Evolutionary conservation across 2,113 vertebrate genomes (phyloP).

Genomic region (Ginglymostoma cirratum): DNA sequence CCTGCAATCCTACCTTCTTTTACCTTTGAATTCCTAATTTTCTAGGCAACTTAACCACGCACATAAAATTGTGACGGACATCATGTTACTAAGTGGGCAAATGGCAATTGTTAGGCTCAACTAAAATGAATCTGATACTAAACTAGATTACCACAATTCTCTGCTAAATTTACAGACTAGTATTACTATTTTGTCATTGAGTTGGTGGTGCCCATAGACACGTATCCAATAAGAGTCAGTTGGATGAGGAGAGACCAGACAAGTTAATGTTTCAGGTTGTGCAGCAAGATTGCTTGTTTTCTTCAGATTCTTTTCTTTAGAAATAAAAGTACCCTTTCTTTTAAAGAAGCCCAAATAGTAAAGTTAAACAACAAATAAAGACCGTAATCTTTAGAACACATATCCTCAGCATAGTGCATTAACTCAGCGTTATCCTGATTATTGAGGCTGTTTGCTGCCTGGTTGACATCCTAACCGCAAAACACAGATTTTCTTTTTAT

Average conservation of each 20-base stretch:
- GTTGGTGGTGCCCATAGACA: background rate
- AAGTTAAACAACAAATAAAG: too few species aligned
- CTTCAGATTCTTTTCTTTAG: background rate
- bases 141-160: background rate
- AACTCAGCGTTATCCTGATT: too few species aligned
- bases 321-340: background rate
- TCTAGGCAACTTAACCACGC: too few species aligned
- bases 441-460: too few species aligned
- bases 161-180: background rate
- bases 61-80: too few species aligned
- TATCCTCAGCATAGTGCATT: too few species aligned
- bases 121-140: background rate
- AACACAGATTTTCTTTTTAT: too few species aligned
- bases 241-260: background rate
- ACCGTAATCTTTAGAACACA: too few species aligned
- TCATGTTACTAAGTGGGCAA: background rate
- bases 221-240: background rate
- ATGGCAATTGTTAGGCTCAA: too few species aligned
- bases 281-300: background rate
- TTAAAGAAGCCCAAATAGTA: background rate
- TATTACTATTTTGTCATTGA: background rate
- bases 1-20: too few species aligned
- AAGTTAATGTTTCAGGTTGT: background rate
- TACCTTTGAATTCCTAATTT: too few species aligned
- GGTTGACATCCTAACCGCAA: too few species aligned